phyloP scores from a whole-genome alignment of 1,140 invertebrate species.

The Drosophila mojavensis region DNA sequence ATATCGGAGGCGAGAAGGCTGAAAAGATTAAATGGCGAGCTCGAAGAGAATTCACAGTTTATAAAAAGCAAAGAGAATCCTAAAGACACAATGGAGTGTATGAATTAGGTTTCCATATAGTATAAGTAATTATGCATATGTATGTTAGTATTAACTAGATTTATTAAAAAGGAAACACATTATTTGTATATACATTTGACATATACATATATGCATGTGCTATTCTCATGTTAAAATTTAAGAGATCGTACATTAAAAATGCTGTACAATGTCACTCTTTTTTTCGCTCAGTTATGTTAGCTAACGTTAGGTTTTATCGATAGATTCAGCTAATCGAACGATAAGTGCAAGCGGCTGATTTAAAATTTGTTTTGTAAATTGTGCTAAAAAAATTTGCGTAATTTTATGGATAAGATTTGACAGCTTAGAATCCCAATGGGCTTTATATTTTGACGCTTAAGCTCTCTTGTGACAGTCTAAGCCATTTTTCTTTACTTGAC shows the following conservation, averaged over 20 bases:
- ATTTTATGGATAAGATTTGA: neutral
- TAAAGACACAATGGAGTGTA: constrained; percentile 10
- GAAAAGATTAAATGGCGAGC: constrained; percentile 7
- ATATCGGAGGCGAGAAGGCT: constrained; percentile 6
- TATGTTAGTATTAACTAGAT: constrained; percentile 4
- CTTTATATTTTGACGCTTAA: constrained; percentile 9
- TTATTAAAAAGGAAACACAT: neutral
- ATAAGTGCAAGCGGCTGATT: neutral
- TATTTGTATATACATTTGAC: constrained; percentile 4
- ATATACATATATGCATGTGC: constrained; percentile 1
- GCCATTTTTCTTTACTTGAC: constrained; percentile 14
- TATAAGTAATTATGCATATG: neutral
- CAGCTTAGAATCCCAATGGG: neutral
- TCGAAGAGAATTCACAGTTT: neutral
- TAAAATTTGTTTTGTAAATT: neutral
- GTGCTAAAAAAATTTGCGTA: no score
- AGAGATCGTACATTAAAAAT: neutral
- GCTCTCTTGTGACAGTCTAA: constrained; percentile 15
- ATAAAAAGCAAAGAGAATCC: neutral
- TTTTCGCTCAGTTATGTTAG: neutral
- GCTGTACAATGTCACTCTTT: neutral
- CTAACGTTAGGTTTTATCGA: neutral
- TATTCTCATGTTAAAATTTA: neutral
- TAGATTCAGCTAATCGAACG: neutral
- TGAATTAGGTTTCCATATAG: neutral